Conservation (phyloP, 2,888 invertebrate species). For the Cephus spinipes region DNA sequence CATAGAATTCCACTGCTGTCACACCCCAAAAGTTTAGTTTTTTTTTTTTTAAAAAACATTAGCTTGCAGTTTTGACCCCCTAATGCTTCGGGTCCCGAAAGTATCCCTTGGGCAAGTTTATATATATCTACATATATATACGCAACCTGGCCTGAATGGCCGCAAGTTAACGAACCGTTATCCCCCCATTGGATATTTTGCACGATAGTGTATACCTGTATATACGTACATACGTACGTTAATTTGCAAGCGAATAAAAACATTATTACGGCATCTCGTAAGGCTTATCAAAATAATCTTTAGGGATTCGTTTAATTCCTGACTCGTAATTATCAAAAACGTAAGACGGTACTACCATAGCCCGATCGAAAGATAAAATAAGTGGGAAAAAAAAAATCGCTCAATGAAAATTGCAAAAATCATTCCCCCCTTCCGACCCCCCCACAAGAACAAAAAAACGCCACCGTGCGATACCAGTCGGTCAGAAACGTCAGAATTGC, state of each 20-base stretch:
- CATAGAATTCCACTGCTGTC: no score
- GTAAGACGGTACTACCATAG: neutral
- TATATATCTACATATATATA: neutral
- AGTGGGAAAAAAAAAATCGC: neutral
- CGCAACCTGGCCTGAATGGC: neutral
- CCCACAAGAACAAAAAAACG: no score
- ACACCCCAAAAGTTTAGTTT: no score
- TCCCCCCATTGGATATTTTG: neutral
- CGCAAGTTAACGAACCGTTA: neutral
- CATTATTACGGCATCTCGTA: no score
- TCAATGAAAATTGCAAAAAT: neutral
- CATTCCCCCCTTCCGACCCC: neutral
- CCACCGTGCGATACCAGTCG: neutral
- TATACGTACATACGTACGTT: neutral
- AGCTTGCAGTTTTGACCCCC: no score
- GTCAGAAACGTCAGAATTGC: neutral
- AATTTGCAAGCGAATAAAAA: neutral
- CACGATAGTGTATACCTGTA: neutral
- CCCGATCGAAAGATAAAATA: neutral
- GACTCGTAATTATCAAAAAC: neutral
- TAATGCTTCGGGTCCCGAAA: no score
- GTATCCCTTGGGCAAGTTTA: no score
- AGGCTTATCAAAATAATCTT: neutral
- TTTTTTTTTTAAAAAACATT: no score
- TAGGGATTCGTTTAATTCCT: neutral